Evolutionary conservation across 2,113 vertebrate species (phyloP).

Genomic region (Calyptomena viridis): DNA sequence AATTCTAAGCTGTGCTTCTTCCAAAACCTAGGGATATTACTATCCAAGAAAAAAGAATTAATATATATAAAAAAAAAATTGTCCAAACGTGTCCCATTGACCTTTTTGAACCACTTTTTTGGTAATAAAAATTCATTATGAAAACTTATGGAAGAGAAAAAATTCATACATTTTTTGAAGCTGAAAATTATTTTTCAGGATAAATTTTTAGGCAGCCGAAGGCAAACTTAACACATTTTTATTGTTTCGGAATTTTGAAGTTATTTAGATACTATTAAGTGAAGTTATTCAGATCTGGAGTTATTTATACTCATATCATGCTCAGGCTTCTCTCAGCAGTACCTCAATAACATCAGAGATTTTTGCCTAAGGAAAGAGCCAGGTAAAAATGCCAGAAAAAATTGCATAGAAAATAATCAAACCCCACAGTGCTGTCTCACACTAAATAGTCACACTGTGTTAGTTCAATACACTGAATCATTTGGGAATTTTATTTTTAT

Average conservation of each 20-base stretch:
- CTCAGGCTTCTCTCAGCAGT: not conserved
- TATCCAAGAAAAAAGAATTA: not conserved
- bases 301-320: not conserved
- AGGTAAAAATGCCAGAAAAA: not conserved
- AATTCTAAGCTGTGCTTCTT: not conserved
- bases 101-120: not conserved
- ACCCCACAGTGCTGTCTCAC: not conserved
- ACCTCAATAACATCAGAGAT: not conserved
- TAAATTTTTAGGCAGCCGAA: not conserved
- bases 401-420: not conserved
- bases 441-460: not conserved
- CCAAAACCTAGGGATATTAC: not conserved
- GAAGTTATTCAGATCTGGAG: not conserved
- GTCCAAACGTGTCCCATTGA: not conserved
- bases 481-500: not conserved
- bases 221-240: not conserved
- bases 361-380: not conserved
- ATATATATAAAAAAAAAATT: not conserved
- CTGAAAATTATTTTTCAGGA: not conserved
- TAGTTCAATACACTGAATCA: not conserved
- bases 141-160: not conserved
- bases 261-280: not conserved
- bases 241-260: not conserved
- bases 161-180: not conserved
- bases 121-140: not conserved